Conservation (phyloP, 2,113 vertebrate genomes). For the Pedetes capensis region DNA sequence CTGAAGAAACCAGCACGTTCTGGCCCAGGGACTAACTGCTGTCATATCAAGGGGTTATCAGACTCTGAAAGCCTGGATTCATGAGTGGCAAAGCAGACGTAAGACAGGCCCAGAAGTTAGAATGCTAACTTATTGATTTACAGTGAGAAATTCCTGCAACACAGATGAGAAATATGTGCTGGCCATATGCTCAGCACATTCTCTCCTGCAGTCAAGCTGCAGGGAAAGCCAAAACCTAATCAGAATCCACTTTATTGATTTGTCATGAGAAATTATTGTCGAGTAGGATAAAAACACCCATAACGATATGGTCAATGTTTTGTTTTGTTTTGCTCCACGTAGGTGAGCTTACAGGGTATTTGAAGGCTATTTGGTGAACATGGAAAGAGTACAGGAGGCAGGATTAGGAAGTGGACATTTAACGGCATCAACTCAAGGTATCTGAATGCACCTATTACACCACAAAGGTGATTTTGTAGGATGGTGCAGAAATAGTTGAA, state of each 20-base stretch:
- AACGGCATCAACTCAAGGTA: neutral
- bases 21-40: neutral
- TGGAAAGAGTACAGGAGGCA: neutral
- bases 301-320: neutral
- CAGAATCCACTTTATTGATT: neutral
- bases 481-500: neutral
- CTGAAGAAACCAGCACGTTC: neutral
- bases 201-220: neutral
- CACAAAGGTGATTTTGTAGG: neutral
- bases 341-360: neutral
- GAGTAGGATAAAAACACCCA: neutral
- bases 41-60: neutral
- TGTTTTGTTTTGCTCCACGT: neutral
- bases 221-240: neutral
- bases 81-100: neutral
- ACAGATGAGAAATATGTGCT: neutral
- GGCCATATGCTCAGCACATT: neutral
- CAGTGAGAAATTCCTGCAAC: neutral
- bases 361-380: neutral
- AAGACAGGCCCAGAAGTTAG: neutral
- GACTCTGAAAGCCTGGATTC: neutral
- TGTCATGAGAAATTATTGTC: neutral
- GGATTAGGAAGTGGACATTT: neutral
- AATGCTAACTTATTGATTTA: neutral
- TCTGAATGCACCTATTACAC: neutral